Base-by-base conservation (phyloP, 2,113 vertebrate genomes). In the Pyxicephalus adspersus region DNA sequence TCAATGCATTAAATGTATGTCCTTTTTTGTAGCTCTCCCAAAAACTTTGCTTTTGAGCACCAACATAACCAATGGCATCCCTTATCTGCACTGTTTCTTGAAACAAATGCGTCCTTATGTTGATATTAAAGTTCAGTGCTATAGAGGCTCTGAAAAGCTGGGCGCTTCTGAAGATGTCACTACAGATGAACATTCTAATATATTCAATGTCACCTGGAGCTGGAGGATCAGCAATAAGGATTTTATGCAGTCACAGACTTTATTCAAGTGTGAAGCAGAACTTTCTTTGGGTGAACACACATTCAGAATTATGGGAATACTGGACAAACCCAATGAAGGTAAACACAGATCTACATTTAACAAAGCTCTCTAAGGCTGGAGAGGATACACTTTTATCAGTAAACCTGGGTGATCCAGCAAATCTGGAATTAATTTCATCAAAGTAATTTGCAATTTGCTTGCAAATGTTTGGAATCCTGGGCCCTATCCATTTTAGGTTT, bases 1-100 rank as follows among this genome's bases (percentile, higher is more conserved):
- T 38, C 38, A 9, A 45, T 45, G 38, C 38, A 45, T 2, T 45
- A 13, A 45, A 13, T 45, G 25, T 8, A 23, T 31, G 0, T 9
- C 0, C n/a, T n/a, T 25, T 23, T 0, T 0, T 5, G 25, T 90
- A 94, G 93, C 91, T 6, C 80, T 93, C n/a, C 92, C 92, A 0
- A 86, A 89, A 18, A 23, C 17, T 0, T 79, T 94, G 82, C 76
- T 60, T 20, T 31, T 90, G 83, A 18, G 80, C 26, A 2, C 83
- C 55, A 34, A 23, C 1, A 90, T 89, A 0, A 9, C 0, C 0
- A 0, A 84, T 16, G 74, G 8, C 31, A 76, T 83, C 0, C 34
- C 2, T 60, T 61, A 1, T 0, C 85, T 93, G 63, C 26, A 0
- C 28, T 94, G 92, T 83, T 85, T 63, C 0, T 84, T 90, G 8